These are phyloP conservation scores for Gorsachius goisagi DNA, from an alignment of 2,113 vertebrate species.

Conservation along the genomic window DNA sequence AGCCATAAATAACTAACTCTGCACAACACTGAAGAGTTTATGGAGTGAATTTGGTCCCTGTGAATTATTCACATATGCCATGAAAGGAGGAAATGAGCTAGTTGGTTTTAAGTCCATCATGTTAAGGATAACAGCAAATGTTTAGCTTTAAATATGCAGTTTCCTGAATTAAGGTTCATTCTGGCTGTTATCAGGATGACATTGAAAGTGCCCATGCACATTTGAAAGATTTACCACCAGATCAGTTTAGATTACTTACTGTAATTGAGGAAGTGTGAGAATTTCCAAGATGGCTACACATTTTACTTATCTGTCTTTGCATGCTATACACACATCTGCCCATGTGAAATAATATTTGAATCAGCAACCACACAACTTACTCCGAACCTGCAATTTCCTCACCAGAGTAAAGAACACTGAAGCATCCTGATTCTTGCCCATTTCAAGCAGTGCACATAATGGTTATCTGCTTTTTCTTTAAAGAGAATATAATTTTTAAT, in stretches of 20 bases:
- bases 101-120: neutral
- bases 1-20: neutral
- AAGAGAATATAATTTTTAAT: neutral
- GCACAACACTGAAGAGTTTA: neutral
- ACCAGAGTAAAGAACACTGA: neutral
- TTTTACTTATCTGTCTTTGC: neutral
- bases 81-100: neutral
- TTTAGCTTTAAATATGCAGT: neutral
- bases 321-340: no score
- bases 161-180: neutral
- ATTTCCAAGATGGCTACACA: neutral
- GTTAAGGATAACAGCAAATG: neutral
- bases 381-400: neutral
- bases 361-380: neutral
- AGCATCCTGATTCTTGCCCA: neutral
- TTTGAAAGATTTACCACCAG: neutral
- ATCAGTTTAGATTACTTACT: neutral
- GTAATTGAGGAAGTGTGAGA: neutral
- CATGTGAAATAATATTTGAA: neutral
- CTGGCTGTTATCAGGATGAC: neutral
- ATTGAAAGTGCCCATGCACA: neutral
- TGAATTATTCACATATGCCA: neutral
- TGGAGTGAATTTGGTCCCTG: neutral
- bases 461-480: neutral
- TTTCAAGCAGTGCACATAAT: neutral